phyloP scores from a whole-genome alignment of 1,140 invertebrate genomes.

The Spodoptera frugiperda region DNA sequence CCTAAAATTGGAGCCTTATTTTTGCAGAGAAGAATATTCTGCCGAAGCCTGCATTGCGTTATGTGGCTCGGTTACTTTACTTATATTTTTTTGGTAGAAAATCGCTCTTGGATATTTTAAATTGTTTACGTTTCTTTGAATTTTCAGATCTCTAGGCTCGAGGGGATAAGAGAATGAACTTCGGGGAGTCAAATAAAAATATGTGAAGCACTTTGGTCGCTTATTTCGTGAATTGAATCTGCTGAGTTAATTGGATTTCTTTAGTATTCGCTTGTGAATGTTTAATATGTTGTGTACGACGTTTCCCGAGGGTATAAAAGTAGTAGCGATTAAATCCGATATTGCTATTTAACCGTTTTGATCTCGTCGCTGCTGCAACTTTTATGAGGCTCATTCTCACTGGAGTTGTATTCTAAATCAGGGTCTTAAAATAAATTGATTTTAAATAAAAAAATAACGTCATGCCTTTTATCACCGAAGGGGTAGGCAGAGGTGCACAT shows the following conservation, averaged over 20 bases:
- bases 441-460: too few relatives aligned
- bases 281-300: constrained; percentile 31
- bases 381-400: neutral
- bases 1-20: constrained; percentile 24
- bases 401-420: neutral
- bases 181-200: constrained; percentile 26
- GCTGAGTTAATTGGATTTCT: constrained; percentile 36
- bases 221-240: constrained; percentile 34
- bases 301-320: constrained; percentile 8
- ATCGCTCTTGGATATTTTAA: constrained; percentile 16
- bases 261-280: constrained; percentile 21
- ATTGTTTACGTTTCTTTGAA: constrained; percentile 35
- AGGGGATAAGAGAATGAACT: constrained; percentile 30
- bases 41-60: constrained; percentile 20
- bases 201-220: constrained; percentile 15
- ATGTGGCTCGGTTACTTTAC: constrained; percentile 25
- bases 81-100: constrained; percentile 24
- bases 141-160: neutral
- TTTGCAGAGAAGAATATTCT: constrained; percentile 30
- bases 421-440: neutral
- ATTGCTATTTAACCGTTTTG: neutral
- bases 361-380: neutral
- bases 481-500: too few relatives aligned
- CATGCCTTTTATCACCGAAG: too few relatives aligned
- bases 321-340: constrained; percentile 27